Evolutionary conservation across 2,888 invertebrate genomes (phyloP), one percentile per base, ranked within the genome.

Genomic region (Dioctria rufipes): DNA sequence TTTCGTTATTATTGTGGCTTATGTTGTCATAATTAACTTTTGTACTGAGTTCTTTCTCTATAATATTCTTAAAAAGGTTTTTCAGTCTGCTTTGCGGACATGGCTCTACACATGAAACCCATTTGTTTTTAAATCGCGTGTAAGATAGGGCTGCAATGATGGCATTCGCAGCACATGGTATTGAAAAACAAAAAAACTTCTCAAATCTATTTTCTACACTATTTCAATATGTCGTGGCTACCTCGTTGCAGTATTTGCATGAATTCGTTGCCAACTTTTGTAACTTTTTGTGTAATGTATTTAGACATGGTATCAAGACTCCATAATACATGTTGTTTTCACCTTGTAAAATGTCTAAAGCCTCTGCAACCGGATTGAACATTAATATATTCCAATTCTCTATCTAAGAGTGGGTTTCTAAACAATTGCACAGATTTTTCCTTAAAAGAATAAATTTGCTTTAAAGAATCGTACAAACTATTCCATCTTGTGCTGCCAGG

Each of bases 331-430:
- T 67, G 46, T 13, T 46, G 2, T 43, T 66, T 46, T 67, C 67
- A 3, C 46, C 67, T 46, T 67, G 67, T 8, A n/a, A 67, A 25
- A 67, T 67, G 9, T 67, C 13, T 46, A 25, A 25, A 25, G 25
- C 25, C 25, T 25, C 25, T 25, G 25, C 2, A 25, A 25, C 25
- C 0, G 25, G 46, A 67, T 46, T 4, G 67, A 67, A 46, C 67
- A 67, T 67, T 9, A n/a, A 67, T 43, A 9, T 67, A 67, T 67
- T 67, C 67, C 42, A n/a, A 67, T 66, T 66, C 43, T 42, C 5
- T 9, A 9, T 67, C 46, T 13, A 8, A 1, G 25, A 25, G 25
- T 25, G 25, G 1, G 25, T 25, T 25, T 25, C 25, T 25, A 25
- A 25, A 25, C n/a, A 65, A 25, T 25, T 25, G 25, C 25, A 25